These are phyloP conservation scores for Holacanthus passer DNA, from an alignment of 2,113 vertebrate species.

Conservation along the genomic window DNA sequence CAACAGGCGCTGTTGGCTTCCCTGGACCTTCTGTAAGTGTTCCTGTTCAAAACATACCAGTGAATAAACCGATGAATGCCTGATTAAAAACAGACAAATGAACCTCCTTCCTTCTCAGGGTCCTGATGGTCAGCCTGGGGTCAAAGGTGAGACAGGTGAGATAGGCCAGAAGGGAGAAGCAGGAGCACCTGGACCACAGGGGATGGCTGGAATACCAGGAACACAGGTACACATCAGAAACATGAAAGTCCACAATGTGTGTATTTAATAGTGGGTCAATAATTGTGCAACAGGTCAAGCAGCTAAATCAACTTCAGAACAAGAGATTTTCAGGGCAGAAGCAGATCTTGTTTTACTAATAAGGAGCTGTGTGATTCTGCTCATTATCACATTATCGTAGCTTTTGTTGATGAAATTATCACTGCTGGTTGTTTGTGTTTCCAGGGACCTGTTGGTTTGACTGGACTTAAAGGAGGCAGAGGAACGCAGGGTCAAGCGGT, in stretches of 20 bases:
- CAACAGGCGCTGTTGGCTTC: conserved; percentile 93
- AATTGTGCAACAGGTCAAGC: too few species aligned
- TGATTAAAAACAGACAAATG: neutral
- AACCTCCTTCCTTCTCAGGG: conserved; percentile 84
- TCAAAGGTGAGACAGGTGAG: conserved; percentile 96
- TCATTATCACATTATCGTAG: too few species aligned
- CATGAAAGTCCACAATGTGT: neutral
- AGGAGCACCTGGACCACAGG: conserved; percentile 93
- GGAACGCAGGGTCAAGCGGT: conserved; percentile 95
- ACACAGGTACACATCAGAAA: conserved; percentile 81
- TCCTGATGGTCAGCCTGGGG: conserved; percentile 94
- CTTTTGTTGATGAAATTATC: neutral
- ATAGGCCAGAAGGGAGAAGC: conserved; percentile 93
- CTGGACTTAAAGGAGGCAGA: conserved; percentile 95
- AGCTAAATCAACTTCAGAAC: too few species aligned
- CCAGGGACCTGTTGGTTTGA: conserved; percentile 92
- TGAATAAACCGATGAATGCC: neutral
- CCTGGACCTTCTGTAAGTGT: conserved; percentile 92
- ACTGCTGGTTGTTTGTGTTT: conserved; percentile 37
- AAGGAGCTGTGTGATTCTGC: too few species aligned
- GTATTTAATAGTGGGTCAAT: too few species aligned
- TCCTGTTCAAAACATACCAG: too few species aligned
- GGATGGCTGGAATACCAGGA: conserved; percentile 91
- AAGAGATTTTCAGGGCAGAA: too few species aligned
- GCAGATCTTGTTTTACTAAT: too few species aligned